Evolutionary conservation across 2,888 invertebrate genomes (phyloP), one percentile per base, ranked within the genome.

Genomic region (Loripinus fragilis): DNA sequence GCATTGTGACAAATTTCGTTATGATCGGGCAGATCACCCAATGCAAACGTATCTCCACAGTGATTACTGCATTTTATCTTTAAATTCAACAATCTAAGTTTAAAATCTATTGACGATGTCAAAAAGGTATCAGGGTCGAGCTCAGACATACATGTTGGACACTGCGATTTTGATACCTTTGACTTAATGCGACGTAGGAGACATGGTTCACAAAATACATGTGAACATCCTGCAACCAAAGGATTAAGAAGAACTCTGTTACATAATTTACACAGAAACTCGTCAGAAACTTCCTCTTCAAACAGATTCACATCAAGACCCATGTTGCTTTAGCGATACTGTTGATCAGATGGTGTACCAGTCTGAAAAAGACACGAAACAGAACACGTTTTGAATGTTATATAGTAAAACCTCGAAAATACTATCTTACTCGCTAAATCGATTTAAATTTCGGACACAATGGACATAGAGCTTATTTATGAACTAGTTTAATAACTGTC

Each of bases 1-100:
- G 88, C 81, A 64, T 85, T 74, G 0, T 89, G 88, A 74, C 90
- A 90, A 5, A 81, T 80, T 25, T 87, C 85, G 35, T 76, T 71
- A 69, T 90, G 90, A 41, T 89, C 89, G 0, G 90, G 89, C 3
- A 90, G 71, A 38, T 88, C 86, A 1, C 81, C 86, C 8, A 90
- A 70, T 28, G 71, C 71, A 33, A 88, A 83, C 23, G 76, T 74
- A 48, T 80, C 76, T 15, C 88, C 90, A 87, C 90, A 90, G 2
- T 83, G 76, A 50, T 90, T 80, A 52, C 81, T 87, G 68, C 90
- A 90, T 25, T 52, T 71, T 35, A 89, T 80, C 38, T 45, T 73
- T 30, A 89, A 75, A 38, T 81, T 81, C 35, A 90, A 76, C 33
- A 90, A 80, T 35, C 82, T 81, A 65, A 88, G 60, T 41, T 86